phyloP scores from a whole-genome alignment of 1,140 invertebrate genomes.

The Belonocnema kinseyi region DNA sequence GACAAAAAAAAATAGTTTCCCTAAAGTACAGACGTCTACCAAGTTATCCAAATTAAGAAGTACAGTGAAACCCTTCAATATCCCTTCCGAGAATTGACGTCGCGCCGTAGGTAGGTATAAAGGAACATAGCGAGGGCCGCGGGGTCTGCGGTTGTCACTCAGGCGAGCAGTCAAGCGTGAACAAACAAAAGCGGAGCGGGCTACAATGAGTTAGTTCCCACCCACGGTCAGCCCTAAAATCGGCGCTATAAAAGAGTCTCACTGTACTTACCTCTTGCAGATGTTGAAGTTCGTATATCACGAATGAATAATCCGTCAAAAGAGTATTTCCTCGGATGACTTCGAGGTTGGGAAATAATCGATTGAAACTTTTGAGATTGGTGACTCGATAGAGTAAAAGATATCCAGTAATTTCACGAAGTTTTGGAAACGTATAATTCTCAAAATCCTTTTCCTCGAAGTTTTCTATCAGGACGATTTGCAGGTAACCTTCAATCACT shows the following conservation, averaged over 20 bases:
- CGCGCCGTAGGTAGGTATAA: too few species aligned
- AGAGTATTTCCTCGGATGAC: conserved; percentile 85
- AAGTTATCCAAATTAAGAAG: background rate
- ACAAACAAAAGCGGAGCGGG: too few species aligned
- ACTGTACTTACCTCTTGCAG: conserved; percentile 75
- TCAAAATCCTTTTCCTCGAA: conserved; percentile 71
- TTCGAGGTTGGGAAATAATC: conserved; percentile 81
- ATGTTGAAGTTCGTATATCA: conserved; percentile 80
- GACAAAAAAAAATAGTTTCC: background rate
- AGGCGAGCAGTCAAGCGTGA: too few species aligned
- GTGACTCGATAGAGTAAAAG: conserved; percentile 81
- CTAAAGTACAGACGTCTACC: background rate
- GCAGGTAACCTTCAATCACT: conserved; percentile 83
- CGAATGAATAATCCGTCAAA: conserved; percentile 81
- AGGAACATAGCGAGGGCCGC: too few species aligned
- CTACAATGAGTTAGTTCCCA: too few species aligned
- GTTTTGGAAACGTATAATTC: conserved; percentile 78
- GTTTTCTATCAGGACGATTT: conserved; percentile 80
- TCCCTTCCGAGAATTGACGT: too few species aligned
- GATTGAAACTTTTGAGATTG: conserved; percentile 73
- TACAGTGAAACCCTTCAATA: too few species aligned
- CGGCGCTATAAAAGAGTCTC: too few species aligned
- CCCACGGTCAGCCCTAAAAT: too few species aligned
- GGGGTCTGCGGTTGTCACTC: too few species aligned
- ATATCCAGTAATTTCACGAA: conserved; percentile 83